These are phyloP conservation scores for Sphaerodactylus townsendi DNA, from an alignment of 2,113 vertebrate species.

Conservation along the genomic window DNA sequence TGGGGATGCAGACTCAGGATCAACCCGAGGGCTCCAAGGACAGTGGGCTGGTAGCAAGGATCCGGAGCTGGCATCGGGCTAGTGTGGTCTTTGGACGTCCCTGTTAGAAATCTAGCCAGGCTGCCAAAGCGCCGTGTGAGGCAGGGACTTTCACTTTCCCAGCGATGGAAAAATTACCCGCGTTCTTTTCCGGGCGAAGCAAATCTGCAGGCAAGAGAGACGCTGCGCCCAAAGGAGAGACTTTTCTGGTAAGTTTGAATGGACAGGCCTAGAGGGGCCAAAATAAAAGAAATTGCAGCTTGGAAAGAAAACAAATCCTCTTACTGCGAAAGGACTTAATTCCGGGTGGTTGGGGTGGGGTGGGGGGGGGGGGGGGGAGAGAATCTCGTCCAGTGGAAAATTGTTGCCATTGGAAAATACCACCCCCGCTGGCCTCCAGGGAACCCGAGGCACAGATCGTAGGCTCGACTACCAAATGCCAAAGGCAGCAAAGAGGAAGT, in stretches of 20 bases:
- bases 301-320: neutral
- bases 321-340: slow-evolving; percentile 19
- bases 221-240: neutral
- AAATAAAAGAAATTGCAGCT: neutral
- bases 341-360: no score
- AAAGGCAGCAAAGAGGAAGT: neutral
- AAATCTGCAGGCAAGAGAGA: neutral
- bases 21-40: no score
- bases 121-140: neutral
- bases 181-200: neutral
- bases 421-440: neutral
- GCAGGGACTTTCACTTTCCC: neutral
- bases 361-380: no score
- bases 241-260: neutral
- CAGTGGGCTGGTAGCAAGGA: no score
- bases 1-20: no score
- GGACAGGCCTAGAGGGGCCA: neutral
- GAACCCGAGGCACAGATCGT: neutral
- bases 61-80: no score
- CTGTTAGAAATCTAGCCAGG: neutral
- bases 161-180: neutral
- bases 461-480: neutral
- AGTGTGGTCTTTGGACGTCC: neutral
- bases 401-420: neutral
- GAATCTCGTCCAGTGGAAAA: neutral